Conservation (phyloP, 2,888 invertebrate genomes). For the Aleiodes leptofemur region DNA sequence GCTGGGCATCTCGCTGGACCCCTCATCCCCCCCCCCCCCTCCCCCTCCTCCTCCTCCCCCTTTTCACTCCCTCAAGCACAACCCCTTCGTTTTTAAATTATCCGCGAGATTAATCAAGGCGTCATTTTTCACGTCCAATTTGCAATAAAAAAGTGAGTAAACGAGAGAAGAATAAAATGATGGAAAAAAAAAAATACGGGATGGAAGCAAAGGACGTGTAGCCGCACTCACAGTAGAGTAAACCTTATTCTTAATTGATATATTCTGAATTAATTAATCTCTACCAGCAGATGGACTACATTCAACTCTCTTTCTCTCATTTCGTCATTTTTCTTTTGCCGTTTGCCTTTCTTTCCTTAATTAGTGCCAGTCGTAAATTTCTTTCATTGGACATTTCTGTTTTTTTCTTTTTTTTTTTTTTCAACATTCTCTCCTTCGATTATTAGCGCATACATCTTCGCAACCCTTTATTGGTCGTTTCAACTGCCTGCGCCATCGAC, state of each 20-base stretch:
- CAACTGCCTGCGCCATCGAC: conserved; percentile 52
- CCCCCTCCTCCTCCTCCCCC: not conserved
- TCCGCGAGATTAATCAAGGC: conserved; percentile 76
- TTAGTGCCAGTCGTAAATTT: conserved; percentile 74
- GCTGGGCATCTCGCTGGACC: conserved; percentile 44
- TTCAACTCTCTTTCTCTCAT: conserved; percentile 26
- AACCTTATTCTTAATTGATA: conserved; percentile 76
- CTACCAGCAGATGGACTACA: conserved; percentile 58
- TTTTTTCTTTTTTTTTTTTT: conserved; percentile 62
- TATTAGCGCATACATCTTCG: conserved; percentile 75
- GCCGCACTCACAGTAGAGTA: conserved; percentile 68
- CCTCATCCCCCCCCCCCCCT: not conserved
- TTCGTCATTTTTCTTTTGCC: conserved; percentile 35
- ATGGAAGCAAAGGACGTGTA: conserved; percentile 46
- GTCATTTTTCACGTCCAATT: conserved; percentile 76
- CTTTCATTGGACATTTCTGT: conserved; percentile 73
- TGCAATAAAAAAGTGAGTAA: conserved; percentile 71
- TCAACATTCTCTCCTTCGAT: conserved; percentile 74
- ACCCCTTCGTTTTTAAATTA: conserved; percentile 75
- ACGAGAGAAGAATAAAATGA: conserved; percentile 39
- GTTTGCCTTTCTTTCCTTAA: conserved; percentile 72
- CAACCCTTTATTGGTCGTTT: conserved; percentile 69
- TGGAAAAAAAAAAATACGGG: conserved; percentile 35
- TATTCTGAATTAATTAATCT: conserved; percentile 76
- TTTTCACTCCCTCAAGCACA: not conserved